These are phyloP conservation scores for Polyommatus icarus DNA, from an alignment of 2,888 invertebrate genomes.

Conservation along the genomic window DNA sequence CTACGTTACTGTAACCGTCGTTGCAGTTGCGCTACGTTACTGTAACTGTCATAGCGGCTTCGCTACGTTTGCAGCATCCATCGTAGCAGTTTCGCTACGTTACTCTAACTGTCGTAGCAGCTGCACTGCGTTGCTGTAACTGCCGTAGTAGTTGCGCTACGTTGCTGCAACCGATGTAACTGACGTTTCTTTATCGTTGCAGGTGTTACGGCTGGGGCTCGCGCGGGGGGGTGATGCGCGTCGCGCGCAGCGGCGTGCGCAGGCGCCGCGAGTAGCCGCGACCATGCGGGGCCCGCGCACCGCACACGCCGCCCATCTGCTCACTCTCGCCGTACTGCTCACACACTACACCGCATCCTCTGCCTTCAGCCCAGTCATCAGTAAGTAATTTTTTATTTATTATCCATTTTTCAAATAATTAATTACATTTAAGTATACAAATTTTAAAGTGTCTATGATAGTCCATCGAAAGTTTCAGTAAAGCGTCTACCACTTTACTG, in stretches of 20 bases:
- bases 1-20: neutral
- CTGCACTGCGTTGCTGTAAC: neutral
- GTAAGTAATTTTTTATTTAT: constrained; percentile 44
- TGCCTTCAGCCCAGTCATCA: constrained; percentile 57
- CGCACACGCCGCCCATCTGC: constrained; percentile 53
- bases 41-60: neutral
- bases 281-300: constrained; percentile 71
- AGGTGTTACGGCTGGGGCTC: constrained; percentile 69
- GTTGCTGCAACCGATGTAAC: neutral
- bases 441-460: too few relatives aligned
- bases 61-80: neutral
- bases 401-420: too few relatives aligned
- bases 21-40: neutral
- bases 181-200: constrained; percentile 37
- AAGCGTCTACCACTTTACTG: too few relatives aligned
- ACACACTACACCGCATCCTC: constrained; percentile 49
- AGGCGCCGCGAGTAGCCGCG: constrained; percentile 74
- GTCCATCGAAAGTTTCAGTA: too few relatives aligned
- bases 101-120: neutral
- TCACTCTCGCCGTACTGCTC: constrained; percentile 55
- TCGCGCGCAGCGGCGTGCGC: constrained; percentile 69
- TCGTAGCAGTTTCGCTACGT: neutral
- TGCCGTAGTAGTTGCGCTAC: neutral
- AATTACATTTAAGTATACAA: too few relatives aligned
- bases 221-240: constrained; percentile 74